Base-by-base conservation (phyloP, 2,797 vertebrate species). In the Scleropages formosus region DNA sequence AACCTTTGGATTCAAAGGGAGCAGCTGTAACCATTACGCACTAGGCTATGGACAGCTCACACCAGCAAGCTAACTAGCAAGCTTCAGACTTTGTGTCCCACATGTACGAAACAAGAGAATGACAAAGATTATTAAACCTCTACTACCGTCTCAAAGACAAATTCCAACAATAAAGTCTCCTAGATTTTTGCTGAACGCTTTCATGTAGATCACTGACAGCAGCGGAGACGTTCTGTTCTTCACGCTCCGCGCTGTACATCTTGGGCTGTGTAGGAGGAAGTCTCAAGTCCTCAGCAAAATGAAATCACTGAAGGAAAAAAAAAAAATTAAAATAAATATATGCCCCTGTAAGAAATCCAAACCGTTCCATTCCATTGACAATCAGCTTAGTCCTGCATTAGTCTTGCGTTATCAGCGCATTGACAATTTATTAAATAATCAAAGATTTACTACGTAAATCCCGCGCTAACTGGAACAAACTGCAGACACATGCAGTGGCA, bases 391-490 rank as follows among this genome's bases (percentile, higher is more conserved):
- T 24, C 68, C 31, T 51, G 51, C 49, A 15, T 71, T 58, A 58
- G 51, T 71, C 68, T 47, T 71, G 47, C 26, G 71, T 71, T 58
- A 71, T 53, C 68, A 56, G 24, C 49, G 56, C 49, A 71, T 46
- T 51, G 66, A 69, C 13, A 58, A 71, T 71, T 26, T 31, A 27
- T 71, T 71, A 71, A 71, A 56, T 71, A 71, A 56, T 71, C 20
- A 71, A 71, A 71, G 68, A 71, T 58, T 56, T 71, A 71, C 71
- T 71, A 71, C 71, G 22, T 58, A 56, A 58, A 71, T 71, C 24
- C 68, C 53, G 68, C 51, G 22, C 20, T 44, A 47, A 69, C 66
- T 69, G 66, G 66, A 53, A 69, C 66, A 69, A 69, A 69, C 44
- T 69, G 66, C 66, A 69, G 68, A 68, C 46, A 69, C 66, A 69